A percentile compares a stretch with the other conserved stretches of the same genome.
Evolutionary conservation across 2,113 vertebrate species (phyloP).

Genomic region (Aphelocoma coerulescens): DNA sequence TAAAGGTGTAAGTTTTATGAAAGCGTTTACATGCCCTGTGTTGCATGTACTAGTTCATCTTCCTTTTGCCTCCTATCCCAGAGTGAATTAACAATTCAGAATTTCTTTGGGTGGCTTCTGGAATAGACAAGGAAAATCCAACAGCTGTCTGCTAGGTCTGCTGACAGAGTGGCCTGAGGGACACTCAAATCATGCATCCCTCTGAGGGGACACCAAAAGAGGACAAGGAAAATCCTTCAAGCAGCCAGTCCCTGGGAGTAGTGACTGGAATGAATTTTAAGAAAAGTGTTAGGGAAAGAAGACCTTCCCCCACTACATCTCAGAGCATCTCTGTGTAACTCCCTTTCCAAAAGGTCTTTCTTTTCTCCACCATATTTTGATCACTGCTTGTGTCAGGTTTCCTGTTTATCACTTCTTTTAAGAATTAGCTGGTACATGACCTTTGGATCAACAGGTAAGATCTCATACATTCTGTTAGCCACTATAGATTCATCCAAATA

Average conservation of each 20-base stretch:
- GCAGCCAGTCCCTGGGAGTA: background rate
- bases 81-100: background rate
- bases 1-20: background rate
- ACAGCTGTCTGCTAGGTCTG: background rate
- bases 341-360: background rate
- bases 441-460: background rate
- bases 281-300: background rate
- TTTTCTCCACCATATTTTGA: background rate
- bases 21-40: background rate
- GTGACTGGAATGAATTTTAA: background rate
- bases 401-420: background rate
- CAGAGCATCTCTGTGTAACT: background rate
- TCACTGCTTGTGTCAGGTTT: background rate
- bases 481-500: background rate
- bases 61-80: background rate
- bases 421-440: background rate
- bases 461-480: background rate
- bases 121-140: background rate
- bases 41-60: background rate
- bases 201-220: background rate
- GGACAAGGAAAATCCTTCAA: background rate
- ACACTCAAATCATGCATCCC: background rate
- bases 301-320: background rate
- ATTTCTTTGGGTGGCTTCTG: background rate
- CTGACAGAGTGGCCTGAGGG: background rate